Base-by-base conservation (phyloP, 2,797 vertebrate genomes). In the Carduelis carduelis region DNA sequence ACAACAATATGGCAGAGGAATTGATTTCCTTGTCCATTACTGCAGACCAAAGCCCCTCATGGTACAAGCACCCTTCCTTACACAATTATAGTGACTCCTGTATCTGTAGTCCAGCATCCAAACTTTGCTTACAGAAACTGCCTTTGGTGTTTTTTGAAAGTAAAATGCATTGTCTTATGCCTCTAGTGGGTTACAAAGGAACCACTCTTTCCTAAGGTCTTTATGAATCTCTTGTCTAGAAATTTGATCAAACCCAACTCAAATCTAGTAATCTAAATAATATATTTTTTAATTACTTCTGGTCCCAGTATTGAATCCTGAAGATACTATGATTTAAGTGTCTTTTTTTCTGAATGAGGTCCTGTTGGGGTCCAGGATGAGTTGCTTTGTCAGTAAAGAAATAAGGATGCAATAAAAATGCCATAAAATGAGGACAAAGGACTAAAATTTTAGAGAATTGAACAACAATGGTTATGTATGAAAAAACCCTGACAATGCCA, bases 201-300 rank as follows among this genome's bases (percentile, higher is more conserved):
- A 16, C 3, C 2, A 6, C 13, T 95, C 9, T 16, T 49, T 32
- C 18, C 7, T 12, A 49, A 87, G 44, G 12, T 46, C 46, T 56
- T 43, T 32, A 30, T 13, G 21, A 79, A 72, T 11, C 7, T 52
- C 35, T 50, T 26, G 20, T 41, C 14, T 76, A 79, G 44, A 89
- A 85, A 32, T 61, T 9, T 43, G 8, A 63, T 71, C 63, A 83
- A 90, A 75, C 8, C 14, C 24, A 56, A 61, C 10, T 11, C 18
- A 87, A 68, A 78, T 46, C 24, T 57, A 69, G 30, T 76, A 34
- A 71, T 27, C 30, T n/a, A 65, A 59, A 75, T 26, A 1, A 14
- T 46, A 46, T 37, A 8, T 4, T 21, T 39, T 68, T 17, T 28
- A 2, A 37, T 18, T 24, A 46, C 20, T 0, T 0, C 4, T 5